phyloP scores from a whole-genome alignment of 2,797 vertebrate species.

The Emys orbicularis region DNA sequence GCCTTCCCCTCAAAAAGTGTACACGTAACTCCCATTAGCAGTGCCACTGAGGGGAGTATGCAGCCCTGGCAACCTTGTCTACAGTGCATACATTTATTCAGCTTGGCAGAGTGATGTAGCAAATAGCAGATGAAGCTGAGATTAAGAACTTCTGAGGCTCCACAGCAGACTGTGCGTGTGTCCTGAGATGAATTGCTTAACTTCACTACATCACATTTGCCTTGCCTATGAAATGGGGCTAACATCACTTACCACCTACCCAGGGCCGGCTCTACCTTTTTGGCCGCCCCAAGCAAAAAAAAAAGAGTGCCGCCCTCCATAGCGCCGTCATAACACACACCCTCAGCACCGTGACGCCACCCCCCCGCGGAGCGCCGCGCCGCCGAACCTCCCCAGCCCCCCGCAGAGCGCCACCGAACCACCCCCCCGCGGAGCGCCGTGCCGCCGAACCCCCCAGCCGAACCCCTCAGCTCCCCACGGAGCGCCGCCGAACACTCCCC shows the following conservation, averaged over 20 bases:
- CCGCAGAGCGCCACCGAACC: too few relatives aligned
- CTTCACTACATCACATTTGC: fast-evolving
- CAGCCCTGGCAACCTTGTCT: fast-evolving
- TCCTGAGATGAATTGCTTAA: fast-evolving
- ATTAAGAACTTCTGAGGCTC: fast-evolving
- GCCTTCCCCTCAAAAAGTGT: fast-evolving
- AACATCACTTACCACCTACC: fast-evolving
- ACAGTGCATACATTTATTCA: fast-evolving
- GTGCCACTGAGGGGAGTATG: fast-evolving
- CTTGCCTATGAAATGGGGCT: neutral
- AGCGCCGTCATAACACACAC: too few relatives aligned
- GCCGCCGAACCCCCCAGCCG: too few relatives aligned
- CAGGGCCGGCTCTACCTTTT: too few relatives aligned
- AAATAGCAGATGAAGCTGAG: fast-evolving
- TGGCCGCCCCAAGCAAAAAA: too few relatives aligned
- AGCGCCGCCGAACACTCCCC: too few relatives aligned
- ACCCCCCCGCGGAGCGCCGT: too few relatives aligned
- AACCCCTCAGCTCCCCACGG: too few relatives aligned
- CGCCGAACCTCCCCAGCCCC: too few relatives aligned
- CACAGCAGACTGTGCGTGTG: fast-evolving
- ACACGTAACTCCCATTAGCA: fast-evolving
- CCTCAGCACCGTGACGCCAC: too few relatives aligned
- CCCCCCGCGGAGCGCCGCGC: too few relatives aligned
- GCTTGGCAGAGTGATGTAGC: fast-evolving
- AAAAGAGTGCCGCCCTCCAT: too few relatives aligned